Evolutionary conservation across 2,797 vertebrate species (phyloP).

Genomic region (Smutsia temminckii): DNA sequence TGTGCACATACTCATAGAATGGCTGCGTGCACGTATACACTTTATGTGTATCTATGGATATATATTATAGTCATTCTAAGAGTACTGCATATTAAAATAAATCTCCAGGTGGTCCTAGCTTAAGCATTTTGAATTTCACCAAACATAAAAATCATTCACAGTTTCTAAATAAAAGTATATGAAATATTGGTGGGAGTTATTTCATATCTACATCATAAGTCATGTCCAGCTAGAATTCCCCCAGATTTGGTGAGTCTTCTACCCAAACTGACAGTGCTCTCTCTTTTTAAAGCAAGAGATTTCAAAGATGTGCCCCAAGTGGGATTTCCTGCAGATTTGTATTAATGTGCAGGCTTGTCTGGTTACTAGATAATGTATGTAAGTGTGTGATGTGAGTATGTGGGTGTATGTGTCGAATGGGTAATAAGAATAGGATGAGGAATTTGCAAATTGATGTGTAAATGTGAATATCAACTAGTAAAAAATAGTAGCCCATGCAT

Average conservation of each 20-base stretch:
- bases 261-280: conserved; percentile 42
- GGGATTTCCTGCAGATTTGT: conserved; percentile 73
- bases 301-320: conserved; percentile 67
- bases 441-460: conserved; percentile 78
- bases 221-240: conserved; percentile 24
- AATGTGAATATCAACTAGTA: conserved; percentile 70
- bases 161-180: background rate
- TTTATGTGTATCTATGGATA: conserved; percentile 71
- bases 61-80: conserved; percentile 66
- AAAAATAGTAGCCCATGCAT: conserved; percentile 55
- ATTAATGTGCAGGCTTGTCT: conserved; percentile 73
- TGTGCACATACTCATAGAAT: conserved; percentile 54
- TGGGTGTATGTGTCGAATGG: conserved; percentile 71
- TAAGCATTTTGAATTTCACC: conserved; percentile 74
- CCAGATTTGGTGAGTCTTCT: background rate
- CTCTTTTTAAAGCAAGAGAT: conserved; percentile 67
- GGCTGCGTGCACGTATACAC: conserved; percentile 55
- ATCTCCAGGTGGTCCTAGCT: conserved; percentile 70
- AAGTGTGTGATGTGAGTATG: conserved; percentile 75
- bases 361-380: conserved; percentile 71
- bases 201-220: background rate
- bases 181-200: conserved; percentile 36
- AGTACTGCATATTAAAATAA: conserved; percentile 73
- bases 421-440: conserved; percentile 77
- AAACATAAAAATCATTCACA: conserved; percentile 25